Evolutionary conservation across 2,888 invertebrate species (phyloP), one percentile per base, ranked within the genome.

Genomic region (Peribatodes rhomboidaria): DNA sequence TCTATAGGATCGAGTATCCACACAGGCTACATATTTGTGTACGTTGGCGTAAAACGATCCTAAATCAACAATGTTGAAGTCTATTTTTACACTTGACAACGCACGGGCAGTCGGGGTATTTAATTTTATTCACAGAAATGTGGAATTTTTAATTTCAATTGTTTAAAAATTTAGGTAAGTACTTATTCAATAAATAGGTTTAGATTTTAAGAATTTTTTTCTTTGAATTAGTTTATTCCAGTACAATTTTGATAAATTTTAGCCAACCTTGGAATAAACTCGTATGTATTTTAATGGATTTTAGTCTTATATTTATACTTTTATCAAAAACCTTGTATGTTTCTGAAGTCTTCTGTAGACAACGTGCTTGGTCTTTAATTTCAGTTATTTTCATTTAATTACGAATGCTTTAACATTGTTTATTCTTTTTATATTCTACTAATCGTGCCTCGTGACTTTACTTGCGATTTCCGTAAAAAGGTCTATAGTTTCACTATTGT

Each of bases 271-370:
- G n/a, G 6, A 41, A 41, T 16, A n/a, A 27, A 41, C 16, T 65
- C 60, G n/a, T 31, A 14, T 4, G 6, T 27, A 27, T 27, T 27
- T 27, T 27, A 27, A 27, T 27, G 6, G 27, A 27, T 27, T 27
- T 27, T 27, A 27, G 3, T 27, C 27, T 27, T 27, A 6, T 27
- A 6, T 27, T n/a, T n/a, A n/a, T n/a, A n/a, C n/a, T n/a, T n/a
- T n/a, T n/a, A n/a, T n/a, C n/a, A n/a, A n/a, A n/a, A n/a, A 27
- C 53, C 8, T 22, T 37, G 53, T 37, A 53, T 49, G 47, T 53
- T 67, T 53, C 13, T 22, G 27, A 0, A 37, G 20, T 0, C n/a
- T 9, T 1, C n/a, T n/a, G n/a, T n/a, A n/a, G n/a, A n/a, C 9
- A n/a, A 18, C 37, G 37, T 37, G n/a, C 11, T 6, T 37, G 13